A percentile compares a stretch with the other conserved stretches of the same genome.
Conservation (phyloP, 1,140 invertebrate species). For the Popillia japonica region DNA sequence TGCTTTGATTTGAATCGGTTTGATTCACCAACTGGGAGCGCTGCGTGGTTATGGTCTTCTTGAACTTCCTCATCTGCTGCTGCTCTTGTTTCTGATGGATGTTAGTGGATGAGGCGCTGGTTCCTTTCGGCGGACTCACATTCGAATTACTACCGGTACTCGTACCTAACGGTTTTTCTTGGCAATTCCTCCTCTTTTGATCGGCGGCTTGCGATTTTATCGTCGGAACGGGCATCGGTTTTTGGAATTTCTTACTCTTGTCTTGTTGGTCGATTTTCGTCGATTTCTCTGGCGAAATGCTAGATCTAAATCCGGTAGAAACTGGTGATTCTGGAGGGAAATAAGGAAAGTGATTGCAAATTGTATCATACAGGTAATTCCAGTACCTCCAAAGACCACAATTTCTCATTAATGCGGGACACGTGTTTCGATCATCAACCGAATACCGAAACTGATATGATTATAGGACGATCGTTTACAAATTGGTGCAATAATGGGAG, state of each 20-base stretch:
- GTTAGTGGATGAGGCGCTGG: neutral
- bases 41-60: neutral
- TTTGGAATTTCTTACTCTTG: slow-evolving; percentile 1
- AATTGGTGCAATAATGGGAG: too few species aligned
- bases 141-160: neutral
- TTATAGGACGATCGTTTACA: too few species aligned
- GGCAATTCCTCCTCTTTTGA: neutral
- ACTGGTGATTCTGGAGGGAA: neutral
- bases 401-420: too few species aligned
- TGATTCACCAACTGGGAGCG: neutral
- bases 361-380: too few species aligned
- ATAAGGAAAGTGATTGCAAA: too few species aligned
- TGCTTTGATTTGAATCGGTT: neutral
- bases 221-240: neutral
- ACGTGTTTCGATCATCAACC: too few species aligned
- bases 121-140: neutral
- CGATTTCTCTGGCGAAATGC: neutral
- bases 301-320: neutral
- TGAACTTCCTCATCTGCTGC: neutral
- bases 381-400: too few species aligned
- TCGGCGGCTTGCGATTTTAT: slow-evolving; percentile 23
- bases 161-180: neutral
- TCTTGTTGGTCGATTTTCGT: neutral
- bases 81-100: slow-evolving; percentile 9
- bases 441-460: too few species aligned